phyloP scores from a whole-genome alignment of 2,888 invertebrate species.

The Prosapia bicincta region DNA sequence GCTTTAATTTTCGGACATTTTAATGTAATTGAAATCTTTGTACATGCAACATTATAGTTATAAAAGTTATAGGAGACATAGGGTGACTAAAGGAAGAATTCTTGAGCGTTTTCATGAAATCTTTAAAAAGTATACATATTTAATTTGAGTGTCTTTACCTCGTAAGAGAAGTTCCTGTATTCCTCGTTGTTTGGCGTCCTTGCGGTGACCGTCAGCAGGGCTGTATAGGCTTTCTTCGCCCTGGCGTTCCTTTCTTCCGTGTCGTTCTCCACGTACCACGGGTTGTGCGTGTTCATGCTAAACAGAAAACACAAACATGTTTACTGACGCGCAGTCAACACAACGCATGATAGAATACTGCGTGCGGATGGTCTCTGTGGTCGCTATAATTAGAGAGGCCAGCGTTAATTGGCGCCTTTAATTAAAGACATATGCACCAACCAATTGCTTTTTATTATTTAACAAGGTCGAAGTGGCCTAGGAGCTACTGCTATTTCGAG shows the following conservation, averaged over 20 bases:
- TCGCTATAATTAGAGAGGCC: not conserved
- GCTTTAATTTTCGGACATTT: no score
- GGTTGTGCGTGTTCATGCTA: conserved; percentile 58
- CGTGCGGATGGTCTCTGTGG: not conserved
- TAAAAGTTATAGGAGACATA: no score
- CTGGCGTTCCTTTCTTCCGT: conserved; percentile 74
- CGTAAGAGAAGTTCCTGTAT: conserved; percentile 70
- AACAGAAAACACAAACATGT: conserved; percentile 23
- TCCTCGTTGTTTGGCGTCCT: conserved; percentile 74
- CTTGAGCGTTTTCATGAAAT: no score
- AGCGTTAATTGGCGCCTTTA: not conserved
- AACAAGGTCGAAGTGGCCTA: not conserved
- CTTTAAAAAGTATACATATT: not conserved
- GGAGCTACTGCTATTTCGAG: no score
- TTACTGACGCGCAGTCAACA: not conserved
- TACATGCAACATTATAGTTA: no score
- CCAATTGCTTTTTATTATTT: not conserved
- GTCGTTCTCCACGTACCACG: conserved; percentile 84
- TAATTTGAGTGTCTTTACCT: conserved; percentile 54
- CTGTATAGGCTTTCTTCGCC: conserved; percentile 81
- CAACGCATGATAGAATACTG: not conserved
- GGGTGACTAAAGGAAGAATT: no score
- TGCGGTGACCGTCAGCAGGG: conserved; percentile 84
- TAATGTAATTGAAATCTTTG: no score
- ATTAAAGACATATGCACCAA: not conserved